phyloP scores from a whole-genome alignment of 92 coral and sea anemone genomes.

The Siderastrea radians region DNA sequence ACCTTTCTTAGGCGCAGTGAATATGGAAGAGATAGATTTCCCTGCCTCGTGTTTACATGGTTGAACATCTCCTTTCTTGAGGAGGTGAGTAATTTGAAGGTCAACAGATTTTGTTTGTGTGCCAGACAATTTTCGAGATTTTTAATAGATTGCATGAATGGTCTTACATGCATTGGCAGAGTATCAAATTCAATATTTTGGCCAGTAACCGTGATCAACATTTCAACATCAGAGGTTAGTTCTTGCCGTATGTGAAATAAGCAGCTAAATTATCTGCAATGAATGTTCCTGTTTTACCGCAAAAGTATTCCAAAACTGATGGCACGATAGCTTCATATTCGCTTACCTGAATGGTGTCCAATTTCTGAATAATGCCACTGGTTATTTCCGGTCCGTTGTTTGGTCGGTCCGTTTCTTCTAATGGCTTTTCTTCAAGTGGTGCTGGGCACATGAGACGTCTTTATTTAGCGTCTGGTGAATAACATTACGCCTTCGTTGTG shows the following conservation, averaged over 20 bases:
- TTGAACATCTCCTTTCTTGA: no score
- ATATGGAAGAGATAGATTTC: no score
- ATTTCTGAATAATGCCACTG: neutral
- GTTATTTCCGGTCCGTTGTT: conserved; percentile 14
- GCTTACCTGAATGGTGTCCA: conserved; percentile 7
- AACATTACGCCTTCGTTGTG: conserved; percentile 63
- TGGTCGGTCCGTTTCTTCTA: conserved; percentile 15
- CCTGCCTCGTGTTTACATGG: no score
- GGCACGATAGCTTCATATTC: conserved; percentile 26
- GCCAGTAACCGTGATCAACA: no score
- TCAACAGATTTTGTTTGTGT: neutral
- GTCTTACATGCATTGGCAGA: no score
- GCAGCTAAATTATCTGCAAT: conserved; percentile 36
- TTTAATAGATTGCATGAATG: no score
- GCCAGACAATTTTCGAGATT: no score
- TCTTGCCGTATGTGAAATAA: conserved; percentile 26
- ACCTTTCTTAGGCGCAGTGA: neutral
- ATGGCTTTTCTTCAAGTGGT: neutral
- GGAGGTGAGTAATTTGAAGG: no score
- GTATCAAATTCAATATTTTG: no score
- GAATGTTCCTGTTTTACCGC: neutral
- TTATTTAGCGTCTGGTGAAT: conserved; percentile 64
- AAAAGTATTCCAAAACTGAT: conserved; percentile 16
- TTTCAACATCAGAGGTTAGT: conserved; percentile 32
- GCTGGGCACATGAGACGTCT: neutral